phyloP scores from a whole-genome alignment of 35 echinoderm and acorn worm species.

The Apostichopus californicus region DNA sequence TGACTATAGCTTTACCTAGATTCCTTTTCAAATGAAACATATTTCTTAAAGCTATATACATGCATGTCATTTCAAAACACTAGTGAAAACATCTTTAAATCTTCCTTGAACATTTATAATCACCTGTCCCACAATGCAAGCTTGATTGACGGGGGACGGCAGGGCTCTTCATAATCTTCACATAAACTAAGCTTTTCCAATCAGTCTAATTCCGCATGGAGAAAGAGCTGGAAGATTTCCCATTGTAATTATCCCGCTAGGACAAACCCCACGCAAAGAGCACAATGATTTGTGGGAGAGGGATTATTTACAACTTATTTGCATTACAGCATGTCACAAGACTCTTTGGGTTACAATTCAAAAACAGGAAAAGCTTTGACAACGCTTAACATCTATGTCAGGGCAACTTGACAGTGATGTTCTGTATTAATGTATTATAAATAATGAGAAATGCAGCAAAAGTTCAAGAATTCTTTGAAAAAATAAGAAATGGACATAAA shows the following conservation, averaged over 20 bases:
- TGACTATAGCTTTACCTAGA: no score
- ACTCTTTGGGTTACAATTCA: not conserved
- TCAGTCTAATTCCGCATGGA: not conserved
- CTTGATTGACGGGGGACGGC: not conserved
- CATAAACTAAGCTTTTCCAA: not conserved
- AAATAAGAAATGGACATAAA: not conserved
- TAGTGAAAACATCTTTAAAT: not conserved
- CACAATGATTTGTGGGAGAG: slow-evolving; percentile 3
- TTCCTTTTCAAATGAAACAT: no score
- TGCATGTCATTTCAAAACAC: not conserved
- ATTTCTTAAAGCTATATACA: no score
- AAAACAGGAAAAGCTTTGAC: not conserved
- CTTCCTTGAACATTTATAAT: not conserved
- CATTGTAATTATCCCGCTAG: not conserved
- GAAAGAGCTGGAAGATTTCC: not conserved
- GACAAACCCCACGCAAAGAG: not conserved
- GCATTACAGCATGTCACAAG: not conserved
- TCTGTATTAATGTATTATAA: not conserved
- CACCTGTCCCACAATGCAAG: not conserved
- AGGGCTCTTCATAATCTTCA: slow-evolving; percentile 5
- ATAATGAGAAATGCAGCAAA: not conserved
- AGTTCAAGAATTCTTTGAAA: slow-evolving; percentile 3
- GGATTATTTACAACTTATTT: slow-evolving; percentile 7
- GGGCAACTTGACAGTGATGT: not conserved
- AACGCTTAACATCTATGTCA: not conserved